Conservation (phyloP, 1,140 invertebrate genomes). For the Capitella teleta region DNA sequence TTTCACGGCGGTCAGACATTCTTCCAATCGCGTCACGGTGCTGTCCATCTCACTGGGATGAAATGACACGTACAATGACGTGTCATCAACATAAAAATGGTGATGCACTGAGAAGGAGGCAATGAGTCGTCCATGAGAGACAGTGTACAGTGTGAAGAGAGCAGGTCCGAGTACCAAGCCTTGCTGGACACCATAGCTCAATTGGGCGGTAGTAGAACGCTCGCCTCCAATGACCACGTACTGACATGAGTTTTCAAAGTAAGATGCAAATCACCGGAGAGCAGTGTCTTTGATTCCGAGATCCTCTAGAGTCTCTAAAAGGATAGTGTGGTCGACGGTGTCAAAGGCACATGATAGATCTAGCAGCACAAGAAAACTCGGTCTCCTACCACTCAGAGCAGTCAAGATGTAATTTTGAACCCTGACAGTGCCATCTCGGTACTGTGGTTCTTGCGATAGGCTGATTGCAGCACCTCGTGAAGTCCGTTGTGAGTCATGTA, state of each 20-base stretch:
- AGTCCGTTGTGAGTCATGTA: neutral
- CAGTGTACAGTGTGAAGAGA: neutral
- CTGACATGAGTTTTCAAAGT: neutral
- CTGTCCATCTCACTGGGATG: neutral
- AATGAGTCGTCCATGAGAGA: neutral
- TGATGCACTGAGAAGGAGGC: neutral
- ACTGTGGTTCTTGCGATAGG: neutral
- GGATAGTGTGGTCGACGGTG: neutral
- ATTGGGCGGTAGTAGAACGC: neutral
- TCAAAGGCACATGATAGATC: neutral
- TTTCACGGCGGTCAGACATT: too few relatives aligned
- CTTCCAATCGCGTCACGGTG: too few relatives aligned
- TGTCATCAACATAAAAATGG: neutral
- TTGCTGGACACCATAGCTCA: neutral
- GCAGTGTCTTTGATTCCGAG: neutral
- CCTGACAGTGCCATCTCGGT: neutral
- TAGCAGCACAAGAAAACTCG: neutral
- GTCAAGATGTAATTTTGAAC: conserved; percentile 3
- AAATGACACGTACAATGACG: neutral
- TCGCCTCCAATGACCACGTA: neutral
- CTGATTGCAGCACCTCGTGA: neutral
- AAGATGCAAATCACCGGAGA: neutral
- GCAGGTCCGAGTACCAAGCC: neutral
- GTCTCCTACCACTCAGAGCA: neutral
- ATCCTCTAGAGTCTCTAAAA: neutral